Evolutionary conservation across 2,113 vertebrate species (phyloP).

Genomic region (Laticauda laticaudata): DNA sequence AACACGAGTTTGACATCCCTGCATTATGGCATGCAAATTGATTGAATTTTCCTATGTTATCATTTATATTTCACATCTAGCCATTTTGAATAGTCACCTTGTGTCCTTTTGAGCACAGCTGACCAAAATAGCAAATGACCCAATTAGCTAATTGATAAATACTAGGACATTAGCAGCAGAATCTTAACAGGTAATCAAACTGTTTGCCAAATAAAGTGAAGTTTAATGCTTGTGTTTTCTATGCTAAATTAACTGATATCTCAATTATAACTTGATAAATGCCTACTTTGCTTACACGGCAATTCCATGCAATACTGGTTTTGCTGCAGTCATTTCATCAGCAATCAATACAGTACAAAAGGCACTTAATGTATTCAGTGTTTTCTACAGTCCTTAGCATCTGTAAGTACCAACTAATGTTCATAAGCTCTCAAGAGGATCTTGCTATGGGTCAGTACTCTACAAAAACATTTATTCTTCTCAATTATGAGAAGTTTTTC

Average conservation of each 20-base stretch:
- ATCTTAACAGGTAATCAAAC: background rate
- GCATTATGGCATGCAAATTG: background rate
- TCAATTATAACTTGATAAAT: background rate
- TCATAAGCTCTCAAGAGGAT: slow-evolving; percentile 51
- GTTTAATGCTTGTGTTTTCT: background rate
- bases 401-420: slow-evolving; percentile 53
- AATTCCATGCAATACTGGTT: background rate
- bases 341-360: background rate
- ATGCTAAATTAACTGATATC: background rate
- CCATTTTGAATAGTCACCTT: background rate
- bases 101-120: background rate
- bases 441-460: slow-evolving; percentile 70
- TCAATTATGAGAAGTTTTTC: slow-evolving; percentile 62
- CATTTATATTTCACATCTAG: background rate
- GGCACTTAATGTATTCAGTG: background rate
- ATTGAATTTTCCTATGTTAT: background rate
- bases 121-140: background rate
- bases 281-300: background rate
- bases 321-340: background rate
- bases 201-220: background rate
- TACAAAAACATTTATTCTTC: slow-evolving; percentile 72
- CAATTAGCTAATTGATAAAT: background rate
- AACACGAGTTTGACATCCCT: no score
- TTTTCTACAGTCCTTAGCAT: slow-evolving; percentile 32
- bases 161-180: background rate